Evolutionary conservation across 2,888 invertebrate species (phyloP).

Genomic region (Fragum sueziense): DNA sequence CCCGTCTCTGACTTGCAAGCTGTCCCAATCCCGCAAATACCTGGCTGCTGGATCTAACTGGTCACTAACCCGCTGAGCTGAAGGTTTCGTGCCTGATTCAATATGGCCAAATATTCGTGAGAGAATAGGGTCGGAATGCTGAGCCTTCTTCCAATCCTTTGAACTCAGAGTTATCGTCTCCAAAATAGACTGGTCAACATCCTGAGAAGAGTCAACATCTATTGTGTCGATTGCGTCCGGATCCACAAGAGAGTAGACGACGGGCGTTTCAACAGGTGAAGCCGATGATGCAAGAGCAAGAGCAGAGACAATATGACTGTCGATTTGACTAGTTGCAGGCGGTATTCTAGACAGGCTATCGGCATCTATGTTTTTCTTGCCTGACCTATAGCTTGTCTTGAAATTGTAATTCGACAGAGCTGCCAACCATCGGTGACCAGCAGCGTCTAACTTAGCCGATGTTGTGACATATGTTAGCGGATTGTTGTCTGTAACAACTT

Average conservation of each 20-base stretch:
- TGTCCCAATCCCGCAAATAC: no score
- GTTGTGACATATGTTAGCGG: background rate
- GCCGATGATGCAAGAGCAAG: no score
- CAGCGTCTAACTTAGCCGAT: background rate
- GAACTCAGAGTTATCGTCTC: background rate
- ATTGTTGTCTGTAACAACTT: background rate
- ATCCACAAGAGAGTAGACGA: background rate
- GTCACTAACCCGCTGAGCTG: conserved; percentile 1
- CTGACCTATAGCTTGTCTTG: background rate
- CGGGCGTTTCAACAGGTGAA: no score
- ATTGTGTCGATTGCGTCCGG: background rate
- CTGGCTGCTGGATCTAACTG: background rate
- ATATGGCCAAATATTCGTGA: conserved; percentile 3
- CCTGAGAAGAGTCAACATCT: background rate
- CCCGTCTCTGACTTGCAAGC: conserved; percentile 22
- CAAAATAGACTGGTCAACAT: background rate
- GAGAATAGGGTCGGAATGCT: background rate
- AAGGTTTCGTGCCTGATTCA: conserved; percentile 29
- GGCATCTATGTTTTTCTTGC: background rate
- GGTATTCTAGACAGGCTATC: background rate
- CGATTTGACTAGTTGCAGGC: no score
- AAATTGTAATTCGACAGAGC: background rate
- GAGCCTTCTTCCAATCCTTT: background rate
- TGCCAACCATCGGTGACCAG: background rate
- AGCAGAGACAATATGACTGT: no score